Conservation (phyloP, 2,113 vertebrate genomes). For the Gila orcuttii region DNA sequence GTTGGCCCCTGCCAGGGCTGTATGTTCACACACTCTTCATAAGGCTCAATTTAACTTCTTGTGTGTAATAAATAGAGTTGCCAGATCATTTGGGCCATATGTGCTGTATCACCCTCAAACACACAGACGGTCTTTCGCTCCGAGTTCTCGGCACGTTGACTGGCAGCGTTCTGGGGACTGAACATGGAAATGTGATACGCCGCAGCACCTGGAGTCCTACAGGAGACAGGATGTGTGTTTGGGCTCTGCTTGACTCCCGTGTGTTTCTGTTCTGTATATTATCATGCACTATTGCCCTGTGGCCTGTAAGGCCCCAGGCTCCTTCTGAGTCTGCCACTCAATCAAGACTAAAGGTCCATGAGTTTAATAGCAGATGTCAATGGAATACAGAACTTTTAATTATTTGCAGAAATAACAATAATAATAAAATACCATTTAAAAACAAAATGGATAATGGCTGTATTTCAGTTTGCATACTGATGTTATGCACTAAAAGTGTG, state of each 20-base stretch:
- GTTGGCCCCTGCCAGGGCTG: conserved; percentile 31
- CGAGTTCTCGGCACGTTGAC: conserved; percentile 32
- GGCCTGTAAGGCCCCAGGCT: conserved; percentile 14
- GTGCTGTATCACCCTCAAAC: conserved; percentile 46
- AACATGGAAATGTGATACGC: conserved; percentile 56
- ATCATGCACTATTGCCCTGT: conserved; percentile 42
- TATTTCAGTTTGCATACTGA: not conserved
- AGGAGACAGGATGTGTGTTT: conserved; percentile 56
- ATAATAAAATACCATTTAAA: not conserved
- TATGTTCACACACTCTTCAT: conserved; percentile 43
- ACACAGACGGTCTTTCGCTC: conserved; percentile 26
- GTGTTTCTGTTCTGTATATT: conserved; percentile 43
- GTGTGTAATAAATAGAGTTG: conserved; percentile 54
- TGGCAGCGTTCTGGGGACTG: conserved; percentile 40
- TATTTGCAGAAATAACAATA: not conserved
- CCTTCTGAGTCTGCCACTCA: conserved; percentile 29
- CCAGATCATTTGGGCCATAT: conserved; percentile 46
- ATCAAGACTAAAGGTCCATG: not conserved
- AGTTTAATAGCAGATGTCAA: not conserved
- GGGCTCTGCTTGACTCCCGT: conserved; percentile 32
- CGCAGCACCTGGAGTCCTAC: conserved; percentile 57
- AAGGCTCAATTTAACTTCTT: conserved; percentile 42
- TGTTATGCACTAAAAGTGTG: not conserved
- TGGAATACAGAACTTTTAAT: not conserved
- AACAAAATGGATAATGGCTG: not conserved